Evolutionary conservation across 2,113 vertebrate genomes (phyloP).

Genomic region (Laticauda colubrina): DNA sequence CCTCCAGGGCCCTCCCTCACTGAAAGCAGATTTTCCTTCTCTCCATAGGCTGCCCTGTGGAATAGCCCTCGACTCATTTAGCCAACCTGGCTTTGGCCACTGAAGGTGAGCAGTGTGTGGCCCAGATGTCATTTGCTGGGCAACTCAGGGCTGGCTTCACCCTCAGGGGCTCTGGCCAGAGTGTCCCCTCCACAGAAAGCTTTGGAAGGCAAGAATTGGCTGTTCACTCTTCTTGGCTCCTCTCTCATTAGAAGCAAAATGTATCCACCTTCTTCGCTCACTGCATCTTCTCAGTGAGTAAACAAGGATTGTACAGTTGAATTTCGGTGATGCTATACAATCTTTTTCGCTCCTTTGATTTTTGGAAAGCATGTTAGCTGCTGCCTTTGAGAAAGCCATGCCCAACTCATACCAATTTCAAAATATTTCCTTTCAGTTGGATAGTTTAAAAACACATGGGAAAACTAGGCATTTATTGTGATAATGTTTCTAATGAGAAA

Average conservation of each 20-base stretch:
- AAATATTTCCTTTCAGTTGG: neutral
- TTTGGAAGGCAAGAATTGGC: neutral
- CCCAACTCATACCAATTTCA: neutral
- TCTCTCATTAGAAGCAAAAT: neutral
- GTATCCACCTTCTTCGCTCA: neutral
- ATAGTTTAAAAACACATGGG: neutral
- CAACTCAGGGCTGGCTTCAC: neutral
- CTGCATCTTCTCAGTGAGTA: neutral
- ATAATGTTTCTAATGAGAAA: neutral
- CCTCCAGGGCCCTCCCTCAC: neutral
- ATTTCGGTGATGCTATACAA: neutral
- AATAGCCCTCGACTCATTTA: neutral
- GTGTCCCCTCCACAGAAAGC: neutral
- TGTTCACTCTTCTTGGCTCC: neutral
- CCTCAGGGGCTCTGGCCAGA: neutral
- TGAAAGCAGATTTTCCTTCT: neutral
- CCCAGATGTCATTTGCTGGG: neutral
- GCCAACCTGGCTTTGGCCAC: neutral
- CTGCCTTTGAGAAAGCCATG: neutral
- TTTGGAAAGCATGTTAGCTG: neutral
- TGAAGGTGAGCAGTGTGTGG: neutral
- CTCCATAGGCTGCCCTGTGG: neutral
- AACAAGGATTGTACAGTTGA: neutral
- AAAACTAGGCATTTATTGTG: neutral
- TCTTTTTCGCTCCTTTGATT: neutral